Evolutionary conservation across 2,888 invertebrate genomes (phyloP).

Genomic region (Brenthis hecate): DNA sequence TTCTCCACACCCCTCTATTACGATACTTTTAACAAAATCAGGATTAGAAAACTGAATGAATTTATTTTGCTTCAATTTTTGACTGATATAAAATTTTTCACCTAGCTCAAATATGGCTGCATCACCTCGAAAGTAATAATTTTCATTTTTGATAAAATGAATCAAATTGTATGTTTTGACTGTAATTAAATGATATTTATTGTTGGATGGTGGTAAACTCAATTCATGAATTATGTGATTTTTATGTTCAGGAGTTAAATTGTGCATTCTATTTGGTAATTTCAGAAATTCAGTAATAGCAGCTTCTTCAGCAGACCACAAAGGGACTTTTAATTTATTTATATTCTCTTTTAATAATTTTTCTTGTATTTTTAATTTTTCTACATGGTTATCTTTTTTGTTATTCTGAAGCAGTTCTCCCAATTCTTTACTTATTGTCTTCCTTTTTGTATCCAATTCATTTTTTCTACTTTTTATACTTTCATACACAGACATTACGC

Average conservation of each 20-base stretch:
- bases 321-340: constrained; percentile 82
- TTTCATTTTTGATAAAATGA: constrained; percentile 82
- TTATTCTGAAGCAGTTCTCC: constrained; percentile 64
- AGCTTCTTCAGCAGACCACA: constrained; percentile 89
- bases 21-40: constrained; percentile 88
- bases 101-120: constrained; percentile 88
- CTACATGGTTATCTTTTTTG: constrained; percentile 64
- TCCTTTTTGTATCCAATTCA: constrained; percentile 77
- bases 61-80: constrained; percentile 66
- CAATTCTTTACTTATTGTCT: constrained; percentile 75
- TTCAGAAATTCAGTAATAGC: constrained; percentile 84
- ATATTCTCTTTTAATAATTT: constrained; percentile 83
- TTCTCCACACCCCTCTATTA: constrained; percentile 88
- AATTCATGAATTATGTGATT: constrained; percentile 57
- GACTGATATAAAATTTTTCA: constrained; percentile 77
- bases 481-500: constrained; percentile 76
- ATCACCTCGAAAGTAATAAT: constrained; percentile 85
- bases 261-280: constrained; percentile 87
- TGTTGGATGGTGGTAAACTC: constrained; percentile 53
- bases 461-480: constrained; percentile 76
- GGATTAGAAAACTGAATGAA: constrained; percentile 87
- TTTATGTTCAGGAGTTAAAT: constrained; percentile 80
- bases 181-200: constrained; percentile 80
- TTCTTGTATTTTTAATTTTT: constrained; percentile 81
- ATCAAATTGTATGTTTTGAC: constrained; percentile 78